A percentile compares a stretch with the other conserved stretches of the same genome.
phyloP scores from a whole-genome alignment of 2,797 vertebrate species.

The Sandelia bainsii region DNA sequence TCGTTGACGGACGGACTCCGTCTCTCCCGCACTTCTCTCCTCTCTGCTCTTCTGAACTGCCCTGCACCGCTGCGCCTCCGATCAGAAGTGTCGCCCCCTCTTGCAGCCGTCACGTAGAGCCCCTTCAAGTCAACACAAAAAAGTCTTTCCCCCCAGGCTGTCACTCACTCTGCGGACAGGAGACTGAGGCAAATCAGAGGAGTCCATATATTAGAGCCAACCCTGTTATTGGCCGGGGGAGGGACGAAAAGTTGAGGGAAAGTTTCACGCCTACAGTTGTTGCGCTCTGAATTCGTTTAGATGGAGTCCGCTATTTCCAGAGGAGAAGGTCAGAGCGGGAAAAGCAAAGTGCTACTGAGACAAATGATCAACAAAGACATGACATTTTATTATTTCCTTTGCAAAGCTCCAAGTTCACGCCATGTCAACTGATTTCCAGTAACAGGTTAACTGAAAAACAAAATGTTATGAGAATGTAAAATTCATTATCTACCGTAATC shows the following conservation, averaged over 20 bases:
- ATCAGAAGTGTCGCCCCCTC: slow-evolving; percentile 81
- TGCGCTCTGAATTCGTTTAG: slow-evolving; percentile 28
- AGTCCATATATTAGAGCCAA: slow-evolving; percentile 35
- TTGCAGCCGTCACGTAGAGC: slow-evolving; percentile 77
- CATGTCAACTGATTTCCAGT: background rate
- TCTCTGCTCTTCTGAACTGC: slow-evolving; percentile 76
- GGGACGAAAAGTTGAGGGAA: slow-evolving; percentile 72
- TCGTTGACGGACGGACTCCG: slow-evolving; percentile 78
- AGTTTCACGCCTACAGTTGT: slow-evolving; percentile 75
- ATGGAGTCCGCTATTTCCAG: slow-evolving; percentile 34
- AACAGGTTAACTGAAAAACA: no score
- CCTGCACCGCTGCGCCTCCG: slow-evolving; percentile 76
- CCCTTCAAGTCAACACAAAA: slow-evolving; percentile 71
- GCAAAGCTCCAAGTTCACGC: background rate
- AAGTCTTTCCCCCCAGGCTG: slow-evolving; percentile 61
- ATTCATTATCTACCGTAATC: background rate
- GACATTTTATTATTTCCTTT: background rate
- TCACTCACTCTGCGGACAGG: slow-evolving; percentile 75
- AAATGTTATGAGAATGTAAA: background rate
- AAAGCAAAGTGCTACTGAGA: slow-evolving; percentile 39
- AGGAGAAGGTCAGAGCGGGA: slow-evolving; percentile 51
- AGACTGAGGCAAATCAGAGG: slow-evolving; percentile 73
- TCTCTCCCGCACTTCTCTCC: slow-evolving; percentile 78
- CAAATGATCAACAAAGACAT: background rate
- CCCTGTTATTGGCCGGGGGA: slow-evolving; percentile 74